These are phyloP conservation scores for Lapara coniferarum DNA, from an alignment of 2,888 invertebrate species.

Conservation along the genomic window DNA sequence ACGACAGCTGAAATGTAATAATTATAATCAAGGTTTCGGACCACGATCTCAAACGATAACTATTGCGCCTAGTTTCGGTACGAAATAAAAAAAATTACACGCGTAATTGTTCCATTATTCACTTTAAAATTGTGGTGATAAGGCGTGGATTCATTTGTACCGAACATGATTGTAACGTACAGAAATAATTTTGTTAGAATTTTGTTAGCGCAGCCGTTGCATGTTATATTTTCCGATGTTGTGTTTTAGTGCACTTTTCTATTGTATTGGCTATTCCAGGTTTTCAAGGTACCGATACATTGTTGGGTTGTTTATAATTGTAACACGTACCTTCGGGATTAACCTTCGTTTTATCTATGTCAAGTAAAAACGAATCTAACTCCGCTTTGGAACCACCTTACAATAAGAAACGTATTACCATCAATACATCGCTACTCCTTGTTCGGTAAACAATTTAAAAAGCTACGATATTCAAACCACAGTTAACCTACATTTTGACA, in stretches of 20 bases:
- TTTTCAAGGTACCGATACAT: conserved; percentile 10
- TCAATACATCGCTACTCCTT: not conserved
- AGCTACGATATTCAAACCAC: not conserved
- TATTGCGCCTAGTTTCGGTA: conserved; percentile 4
- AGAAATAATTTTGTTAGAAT: conserved; percentile 48
- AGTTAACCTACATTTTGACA: conserved; percentile 7
- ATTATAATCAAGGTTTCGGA: conserved; percentile 16
- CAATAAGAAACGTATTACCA: not conserved
- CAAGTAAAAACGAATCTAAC: not conserved
- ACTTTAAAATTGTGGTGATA: conserved; percentile 5
- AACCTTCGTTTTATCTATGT: not conserved
- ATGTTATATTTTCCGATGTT: conserved; percentile 37
- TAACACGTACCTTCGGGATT: not conserved
- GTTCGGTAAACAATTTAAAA: not conserved
- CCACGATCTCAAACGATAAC: conserved; percentile 9
- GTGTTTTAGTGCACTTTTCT: conserved; percentile 30
- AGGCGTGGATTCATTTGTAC: conserved; percentile 5
- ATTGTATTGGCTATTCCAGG: conserved; percentile 31
- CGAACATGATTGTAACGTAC: conserved; percentile 46
- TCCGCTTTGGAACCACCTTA: not conserved
- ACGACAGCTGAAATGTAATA: conserved; percentile 22
- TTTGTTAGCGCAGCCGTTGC: conserved; percentile 44
- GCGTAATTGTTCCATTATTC: conserved; percentile 13
- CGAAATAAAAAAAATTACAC: conserved; percentile 20
- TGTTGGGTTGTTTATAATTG: not conserved